Percentiles rank a stretch among this genome's conserved stretches.
These are phyloP conservation scores for Cynaeus angustus DNA, from an alignment of 2,888 invertebrate genomes.

Conservation along the genomic window DNA sequence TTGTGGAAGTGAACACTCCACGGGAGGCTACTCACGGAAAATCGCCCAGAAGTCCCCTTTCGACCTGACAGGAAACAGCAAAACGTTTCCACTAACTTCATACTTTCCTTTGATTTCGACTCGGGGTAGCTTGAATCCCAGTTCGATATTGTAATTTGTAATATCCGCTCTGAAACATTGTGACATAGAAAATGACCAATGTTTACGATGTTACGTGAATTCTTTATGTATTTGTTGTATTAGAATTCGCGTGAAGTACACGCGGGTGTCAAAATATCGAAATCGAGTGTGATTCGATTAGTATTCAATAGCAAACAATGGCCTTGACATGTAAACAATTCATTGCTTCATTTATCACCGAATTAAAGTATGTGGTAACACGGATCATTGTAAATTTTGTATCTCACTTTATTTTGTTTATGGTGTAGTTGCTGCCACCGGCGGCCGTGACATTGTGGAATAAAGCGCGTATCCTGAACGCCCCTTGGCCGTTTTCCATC, in stretches of 20 bases:
- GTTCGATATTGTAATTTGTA: constrained; percentile 77
- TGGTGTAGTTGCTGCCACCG: constrained; percentile 85
- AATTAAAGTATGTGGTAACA: constrained; percentile 25
- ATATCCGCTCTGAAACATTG: constrained; percentile 74
- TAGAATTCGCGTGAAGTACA: constrained; percentile 37
- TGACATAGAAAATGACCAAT: background rate
- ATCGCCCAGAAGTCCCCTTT: constrained; percentile 88
- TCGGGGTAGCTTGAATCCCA: constrained; percentile 78
- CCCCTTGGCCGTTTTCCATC: constrained; percentile 86
- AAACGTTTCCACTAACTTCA: constrained; percentile 84
- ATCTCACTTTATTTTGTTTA: constrained; percentile 75
- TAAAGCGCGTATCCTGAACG: constrained; percentile 82
- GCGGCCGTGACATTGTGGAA: constrained; percentile 84
- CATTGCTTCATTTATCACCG: constrained; percentile 33
- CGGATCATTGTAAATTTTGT: background rate
- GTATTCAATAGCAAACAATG: constrained; percentile 30
- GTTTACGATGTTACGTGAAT: background rate
- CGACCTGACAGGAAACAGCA: constrained; percentile 85
- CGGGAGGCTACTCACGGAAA: constrained; percentile 80
- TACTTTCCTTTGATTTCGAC: constrained; percentile 85
- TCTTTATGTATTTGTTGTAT: constrained; percentile 9
- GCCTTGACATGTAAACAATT: constrained; percentile 46
- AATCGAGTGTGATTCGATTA: constrained; percentile 34
- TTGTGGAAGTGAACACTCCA: no score
- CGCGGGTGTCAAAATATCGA: constrained; percentile 17